phyloP scores from a whole-genome alignment of 2,888 invertebrate genomes.

The Agrenia bidenticulata region DNA sequence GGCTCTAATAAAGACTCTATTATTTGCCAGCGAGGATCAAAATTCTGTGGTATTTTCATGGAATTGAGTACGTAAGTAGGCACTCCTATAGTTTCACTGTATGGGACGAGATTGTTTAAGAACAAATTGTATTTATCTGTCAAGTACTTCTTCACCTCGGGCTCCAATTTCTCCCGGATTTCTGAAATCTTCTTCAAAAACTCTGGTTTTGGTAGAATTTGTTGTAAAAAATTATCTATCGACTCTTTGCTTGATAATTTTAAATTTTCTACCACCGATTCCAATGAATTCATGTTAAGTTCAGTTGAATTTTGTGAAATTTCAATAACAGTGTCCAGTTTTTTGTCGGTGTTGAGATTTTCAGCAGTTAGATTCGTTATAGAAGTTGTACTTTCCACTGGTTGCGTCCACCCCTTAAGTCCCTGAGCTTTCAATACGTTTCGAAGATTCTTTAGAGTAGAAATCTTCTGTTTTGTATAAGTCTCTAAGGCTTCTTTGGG shows the following conservation, averaged over 20 bases:
- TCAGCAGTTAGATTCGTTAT: constrained; percentile 1
- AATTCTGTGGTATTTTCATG: constrained; percentile 48
- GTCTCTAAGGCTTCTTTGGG: neutral
- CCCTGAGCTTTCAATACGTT: neutral
- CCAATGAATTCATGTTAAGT: neutral
- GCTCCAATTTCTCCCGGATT: constrained; percentile 47
- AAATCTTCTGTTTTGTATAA: constrained; percentile 3
- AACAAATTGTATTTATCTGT: constrained; percentile 50
- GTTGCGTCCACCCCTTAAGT: neutral
- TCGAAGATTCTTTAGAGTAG: constrained; percentile 17
- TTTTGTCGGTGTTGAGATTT: neutral
- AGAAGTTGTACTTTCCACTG: neutral
- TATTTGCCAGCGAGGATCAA: constrained; percentile 48
- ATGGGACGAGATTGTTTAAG: constrained; percentile 43
- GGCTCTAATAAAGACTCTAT: constrained; percentile 35
- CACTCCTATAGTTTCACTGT: constrained; percentile 49
- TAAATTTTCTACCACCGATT: neutral
- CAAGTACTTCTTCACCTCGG: constrained; percentile 41
- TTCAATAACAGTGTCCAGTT: neutral
- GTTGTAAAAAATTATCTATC: constrained; percentile 23
- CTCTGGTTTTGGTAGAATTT: constrained; percentile 31
- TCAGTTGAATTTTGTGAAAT: neutral
- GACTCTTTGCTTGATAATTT: constrained; percentile 14
- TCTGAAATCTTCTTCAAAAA: constrained; percentile 33
- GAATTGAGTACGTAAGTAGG: constrained; percentile 48